phyloP scores from a whole-genome alignment of 2,113 vertebrate genomes.

The Lampris megalopsis region DNA sequence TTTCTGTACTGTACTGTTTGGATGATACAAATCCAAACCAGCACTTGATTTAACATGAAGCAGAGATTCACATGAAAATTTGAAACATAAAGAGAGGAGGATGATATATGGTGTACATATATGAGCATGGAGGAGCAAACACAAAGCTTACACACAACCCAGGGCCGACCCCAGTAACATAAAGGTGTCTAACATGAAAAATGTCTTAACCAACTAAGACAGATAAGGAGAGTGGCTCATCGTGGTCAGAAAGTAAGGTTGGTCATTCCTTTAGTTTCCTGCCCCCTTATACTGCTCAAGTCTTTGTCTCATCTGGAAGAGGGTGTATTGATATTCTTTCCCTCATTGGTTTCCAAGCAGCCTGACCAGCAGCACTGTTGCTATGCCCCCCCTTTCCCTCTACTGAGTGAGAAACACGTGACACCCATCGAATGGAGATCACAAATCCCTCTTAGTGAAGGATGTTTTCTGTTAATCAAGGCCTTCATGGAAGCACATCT shows the following conservation, averaged over 20 bases:
- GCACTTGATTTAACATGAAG: constrained; percentile 56
- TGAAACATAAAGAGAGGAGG: constrained; percentile 39
- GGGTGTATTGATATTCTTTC: constrained; percentile 29
- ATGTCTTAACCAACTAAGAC: background rate
- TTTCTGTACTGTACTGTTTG: constrained; percentile 50
- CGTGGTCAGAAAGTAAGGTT: background rate
- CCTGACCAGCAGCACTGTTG: constrained; percentile 64
- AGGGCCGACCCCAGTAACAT: constrained; percentile 1
- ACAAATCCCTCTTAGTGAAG: constrained; percentile 7
- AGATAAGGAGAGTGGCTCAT: background rate
- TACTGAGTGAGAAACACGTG: constrained; percentile 58
- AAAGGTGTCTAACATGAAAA: background rate
- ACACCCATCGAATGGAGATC: constrained; percentile 23
- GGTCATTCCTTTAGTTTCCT: background rate
- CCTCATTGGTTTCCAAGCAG: constrained; percentile 58
- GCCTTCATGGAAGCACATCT: constrained; percentile 4
- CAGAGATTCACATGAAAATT: constrained; percentile 52
- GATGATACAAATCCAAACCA: constrained; percentile 45
- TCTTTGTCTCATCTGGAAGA: constrained; percentile 11
- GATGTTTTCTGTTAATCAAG: constrained; percentile 48
- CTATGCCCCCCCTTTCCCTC: constrained; percentile 69
- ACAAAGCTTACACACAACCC: constrained; percentile 1
- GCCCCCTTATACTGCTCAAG: background rate
- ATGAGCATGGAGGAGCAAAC: constrained; percentile 14
- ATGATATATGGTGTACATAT: constrained; percentile 26